Evolutionary conservation across 2,888 invertebrate species (phyloP), one percentile per base, ranked within the genome.

Genomic region (Scaptomyza polygonia): DNA sequence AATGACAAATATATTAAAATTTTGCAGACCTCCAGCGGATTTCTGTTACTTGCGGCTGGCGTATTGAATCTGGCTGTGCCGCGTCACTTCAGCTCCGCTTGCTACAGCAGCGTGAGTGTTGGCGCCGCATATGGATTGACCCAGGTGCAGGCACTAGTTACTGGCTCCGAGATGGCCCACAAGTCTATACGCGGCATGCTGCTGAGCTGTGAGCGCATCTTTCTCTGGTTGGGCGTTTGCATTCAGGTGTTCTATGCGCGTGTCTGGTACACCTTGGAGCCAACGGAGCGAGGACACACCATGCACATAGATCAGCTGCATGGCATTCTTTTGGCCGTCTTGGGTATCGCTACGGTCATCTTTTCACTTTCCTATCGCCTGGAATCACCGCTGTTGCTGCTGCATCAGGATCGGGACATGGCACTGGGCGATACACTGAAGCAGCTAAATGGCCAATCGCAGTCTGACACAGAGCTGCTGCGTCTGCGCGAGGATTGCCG

Each of bases 271-370:
- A 44, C 73, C 2, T 47, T 81, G 61, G 80, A 83, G 36, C 81
- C 88, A 0, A 39, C 65, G 39, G 87, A 82, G 18, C 54, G 78
- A 0, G 87, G 73, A 5, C 55, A 72, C n/a, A 64, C 75, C 3
- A 58, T 90, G 75, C 84, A 89, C 29, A 82, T 86, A n/a, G 89
- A 90, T 72, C 91, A 91, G 72, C 54, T 90, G 30, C 91, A 91
- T 45, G 91, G 91, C 36, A 71, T 86, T 5, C 45, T 77, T 14
- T 49, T 90, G 51, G 85, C 83, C 14, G 65, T 71, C 0, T 56
- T 91, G 51, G 91, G 91, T 1, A 2, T 90, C n/a, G 55, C 67
- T 0, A 80, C 88, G 3, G 78, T 91, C 14, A 40, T 86, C 3
- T 55, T 81, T 52, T 82, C 88, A 5, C 51, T 88, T 9, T 68